These are phyloP conservation scores for Adelphocoris suturalis DNA, from an alignment of 2,888 invertebrate species.

Conservation along the genomic window DNA sequence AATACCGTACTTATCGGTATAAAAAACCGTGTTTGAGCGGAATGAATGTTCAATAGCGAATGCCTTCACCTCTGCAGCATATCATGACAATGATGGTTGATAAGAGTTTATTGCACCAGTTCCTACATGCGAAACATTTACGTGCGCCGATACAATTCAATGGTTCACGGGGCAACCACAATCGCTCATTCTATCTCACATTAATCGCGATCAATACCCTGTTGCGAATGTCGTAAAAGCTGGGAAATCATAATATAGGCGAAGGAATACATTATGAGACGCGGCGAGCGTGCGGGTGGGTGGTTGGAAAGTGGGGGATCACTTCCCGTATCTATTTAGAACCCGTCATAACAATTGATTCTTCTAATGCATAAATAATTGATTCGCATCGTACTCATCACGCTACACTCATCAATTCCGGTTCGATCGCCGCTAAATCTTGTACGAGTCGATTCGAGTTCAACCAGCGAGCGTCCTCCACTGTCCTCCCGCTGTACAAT, in stretches of 20 bases:
- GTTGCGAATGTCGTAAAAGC: background rate
- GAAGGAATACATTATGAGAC: background rate
- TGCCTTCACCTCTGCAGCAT: no score
- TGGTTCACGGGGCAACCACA: background rate
- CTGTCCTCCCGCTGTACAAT: background rate
- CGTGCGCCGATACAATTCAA: background rate
- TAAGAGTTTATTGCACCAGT: background rate
- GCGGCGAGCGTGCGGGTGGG: background rate
- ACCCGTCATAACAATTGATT: conserved; percentile 22
- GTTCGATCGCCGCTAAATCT: conserved; percentile 36
- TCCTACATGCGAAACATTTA: background rate
- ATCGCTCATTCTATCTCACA: background rate
- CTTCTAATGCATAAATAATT: conserved; percentile 17
- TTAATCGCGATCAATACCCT: background rate
- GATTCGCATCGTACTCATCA: background rate
- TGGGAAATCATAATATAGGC: background rate
- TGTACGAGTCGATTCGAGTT: background rate
- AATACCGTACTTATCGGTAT: no score
- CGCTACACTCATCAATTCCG: background rate
- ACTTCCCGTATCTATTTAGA: conserved; percentile 16
- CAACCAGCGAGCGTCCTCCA: background rate
- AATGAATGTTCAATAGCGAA: no score
- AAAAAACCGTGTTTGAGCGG: no score
- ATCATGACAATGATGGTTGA: no score
- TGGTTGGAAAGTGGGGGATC: background rate